A percentile compares a stretch with the other conserved stretches of the same genome.
Conservation (phyloP, 2,888 invertebrate species). For the Myopa tessellatipennis region DNA sequence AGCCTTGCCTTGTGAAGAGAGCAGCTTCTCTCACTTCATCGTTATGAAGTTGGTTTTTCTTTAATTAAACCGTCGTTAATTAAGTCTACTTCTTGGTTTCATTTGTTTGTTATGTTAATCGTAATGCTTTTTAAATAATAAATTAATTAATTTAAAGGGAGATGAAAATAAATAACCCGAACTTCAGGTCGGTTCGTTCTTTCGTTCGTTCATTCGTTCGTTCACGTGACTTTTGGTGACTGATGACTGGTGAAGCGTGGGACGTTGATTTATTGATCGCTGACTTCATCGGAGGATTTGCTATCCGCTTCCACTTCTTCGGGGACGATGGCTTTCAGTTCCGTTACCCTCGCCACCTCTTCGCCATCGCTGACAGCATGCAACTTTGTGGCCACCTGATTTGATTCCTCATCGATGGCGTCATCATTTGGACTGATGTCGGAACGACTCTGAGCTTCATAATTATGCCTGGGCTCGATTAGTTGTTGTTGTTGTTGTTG, state of each 20-base stretch:
- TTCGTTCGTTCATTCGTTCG: too few species aligned
- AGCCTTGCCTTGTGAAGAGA: too few species aligned
- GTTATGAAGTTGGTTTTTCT: too few species aligned
- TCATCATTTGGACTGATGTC: constrained; percentile 53
- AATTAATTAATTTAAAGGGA: constrained; percentile 14
- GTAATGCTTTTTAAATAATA: not conserved
- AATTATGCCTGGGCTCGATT: constrained; percentile 45
- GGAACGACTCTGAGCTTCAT: constrained; percentile 58
- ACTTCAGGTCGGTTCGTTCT: too few species aligned
- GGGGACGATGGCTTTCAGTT: constrained; percentile 58
- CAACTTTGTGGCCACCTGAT: constrained; percentile 47
- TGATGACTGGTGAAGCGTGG: constrained; percentile 14
- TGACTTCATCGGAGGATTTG: constrained; percentile 40
- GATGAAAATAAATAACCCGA: constrained; percentile 30
- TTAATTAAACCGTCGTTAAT: too few species aligned
- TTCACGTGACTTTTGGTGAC: too few species aligned
- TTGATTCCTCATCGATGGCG: constrained; percentile 43
- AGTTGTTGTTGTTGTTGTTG: not conserved
- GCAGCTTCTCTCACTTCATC: too few species aligned
- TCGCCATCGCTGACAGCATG: constrained; percentile 45
- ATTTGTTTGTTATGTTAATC: too few species aligned
- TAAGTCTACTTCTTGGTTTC: too few species aligned
- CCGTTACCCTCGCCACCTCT: constrained; percentile 48
- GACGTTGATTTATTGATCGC: constrained; percentile 47
- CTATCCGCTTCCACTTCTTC: constrained; percentile 35